phyloP scores from a whole-genome alignment of 2,113 vertebrate species.

The Murina feae region DNA sequence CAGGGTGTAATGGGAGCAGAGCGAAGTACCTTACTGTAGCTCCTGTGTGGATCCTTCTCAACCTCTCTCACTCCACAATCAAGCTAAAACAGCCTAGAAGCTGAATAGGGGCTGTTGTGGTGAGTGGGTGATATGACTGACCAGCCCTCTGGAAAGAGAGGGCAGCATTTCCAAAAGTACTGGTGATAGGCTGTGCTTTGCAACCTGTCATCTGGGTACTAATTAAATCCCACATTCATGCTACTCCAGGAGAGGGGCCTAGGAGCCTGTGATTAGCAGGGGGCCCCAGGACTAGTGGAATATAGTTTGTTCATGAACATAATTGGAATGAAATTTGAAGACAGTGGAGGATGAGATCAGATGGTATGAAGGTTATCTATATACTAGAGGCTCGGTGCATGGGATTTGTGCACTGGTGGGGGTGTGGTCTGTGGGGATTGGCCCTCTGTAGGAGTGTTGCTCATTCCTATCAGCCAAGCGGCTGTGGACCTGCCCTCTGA shows the following conservation, averaged over 20 bases:
- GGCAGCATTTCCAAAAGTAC: background rate
- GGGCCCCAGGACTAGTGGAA: background rate
- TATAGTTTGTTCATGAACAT: background rate
- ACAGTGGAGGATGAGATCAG: background rate
- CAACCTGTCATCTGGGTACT: background rate
- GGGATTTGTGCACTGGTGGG: no score
- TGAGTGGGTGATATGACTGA: background rate
- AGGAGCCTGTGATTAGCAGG: background rate
- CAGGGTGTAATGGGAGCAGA: background rate
- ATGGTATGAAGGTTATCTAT: background rate
- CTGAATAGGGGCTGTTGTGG: background rate
- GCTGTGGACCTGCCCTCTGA: no score
- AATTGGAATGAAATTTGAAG: background rate
- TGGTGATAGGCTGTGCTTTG: background rate
- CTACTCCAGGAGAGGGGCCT: background rate
- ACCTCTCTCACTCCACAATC: background rate
- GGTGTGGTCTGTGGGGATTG: no score
- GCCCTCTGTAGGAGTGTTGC: no score
- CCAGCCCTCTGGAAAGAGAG: background rate
- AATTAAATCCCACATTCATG: conserved; percentile 1
- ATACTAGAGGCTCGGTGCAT: no score
- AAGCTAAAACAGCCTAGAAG: background rate
- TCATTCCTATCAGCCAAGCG: no score
- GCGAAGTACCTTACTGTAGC: background rate
- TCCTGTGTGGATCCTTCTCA: background rate